Base-by-base conservation (phyloP, 2,113 vertebrate genomes). In the Neodontobutis hainanensis region DNA sequence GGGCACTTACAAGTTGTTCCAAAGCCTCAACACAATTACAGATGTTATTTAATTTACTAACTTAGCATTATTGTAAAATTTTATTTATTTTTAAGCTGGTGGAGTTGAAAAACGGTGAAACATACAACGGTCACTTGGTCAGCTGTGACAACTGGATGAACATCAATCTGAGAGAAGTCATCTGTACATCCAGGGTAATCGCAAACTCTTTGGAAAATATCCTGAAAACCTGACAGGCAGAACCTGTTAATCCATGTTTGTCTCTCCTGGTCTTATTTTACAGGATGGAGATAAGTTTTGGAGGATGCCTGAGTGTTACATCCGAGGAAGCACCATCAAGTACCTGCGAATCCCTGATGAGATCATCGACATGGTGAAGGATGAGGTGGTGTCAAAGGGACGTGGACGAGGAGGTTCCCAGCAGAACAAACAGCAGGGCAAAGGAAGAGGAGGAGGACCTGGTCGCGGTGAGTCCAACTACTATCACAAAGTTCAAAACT, bases 131-230 rank as follows among this genome's bases (percentile, higher is more conserved):
- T 5, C 97, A 99, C 82, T 82, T 99, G 89, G 97, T 99, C 74
- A 99, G 96, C 92, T 99, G 97, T 1, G 97, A 99, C 87, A 99
- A 99, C 92, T 99, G 97, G 96, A 99, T 98, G 97, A 99, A 99
- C 90, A 98, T 99, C 82, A 99, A 98, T 88, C 90, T 99, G 48
- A 91, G 97, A 7, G 97, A 99, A 90, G 97, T 99, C 48, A 99
- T 99, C 88, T 99, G 97, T 86, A 99, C 97, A 0, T 98, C 97
- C 0, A 89, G 97, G 94, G 96, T 97, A 92, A 91, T 88, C 4
- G 57, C 40, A 6, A 48, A 5, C 8, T 60, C 27, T 32, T 3
- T 3, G 19, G 19, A 27, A n/a, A 1, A 27, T 27, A 3, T 27
- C 19, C 19, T 27, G 19, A 27, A 27, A 27, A 27, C 19, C 19